Percentiles rank a stretch among this genome's conserved stretches.
These are phyloP conservation scores for Halcyon chelicuti DNA, from an alignment of 2,797 vertebrate species.

Conservation along the genomic window DNA sequence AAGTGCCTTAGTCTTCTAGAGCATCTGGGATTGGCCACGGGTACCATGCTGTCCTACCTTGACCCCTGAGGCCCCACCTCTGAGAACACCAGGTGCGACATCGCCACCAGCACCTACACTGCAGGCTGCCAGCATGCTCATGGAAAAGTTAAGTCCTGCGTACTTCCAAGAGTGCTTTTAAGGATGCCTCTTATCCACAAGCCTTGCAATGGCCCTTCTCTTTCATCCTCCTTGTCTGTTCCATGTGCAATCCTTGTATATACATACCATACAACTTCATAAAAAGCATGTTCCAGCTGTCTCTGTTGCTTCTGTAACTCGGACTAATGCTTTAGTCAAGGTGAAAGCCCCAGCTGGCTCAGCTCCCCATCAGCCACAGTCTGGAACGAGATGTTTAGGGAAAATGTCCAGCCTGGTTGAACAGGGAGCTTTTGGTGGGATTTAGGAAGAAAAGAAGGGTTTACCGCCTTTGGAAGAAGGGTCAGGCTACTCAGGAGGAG, in stretches of 20 bases:
- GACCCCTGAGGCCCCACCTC: not conserved
- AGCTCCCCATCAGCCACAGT: not conserved
- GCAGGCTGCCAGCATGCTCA: not conserved
- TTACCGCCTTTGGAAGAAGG: no score
- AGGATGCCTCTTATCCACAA: not conserved
- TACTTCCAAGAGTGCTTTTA: not conserved
- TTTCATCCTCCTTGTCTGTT: not conserved
- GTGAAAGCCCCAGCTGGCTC: not conserved
- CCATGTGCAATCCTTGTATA: not conserved
- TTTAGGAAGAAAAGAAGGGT: no score
- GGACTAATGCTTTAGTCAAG: not conserved
- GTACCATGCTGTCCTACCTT: accelerated
- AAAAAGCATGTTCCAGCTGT: not conserved
- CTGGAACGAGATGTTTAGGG: not conserved
- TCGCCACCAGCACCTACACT: not conserved
- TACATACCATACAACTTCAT: not conserved
- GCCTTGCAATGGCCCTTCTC: not conserved
- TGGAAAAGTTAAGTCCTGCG: not conserved
- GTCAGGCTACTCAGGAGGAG: no score
- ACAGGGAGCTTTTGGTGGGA: no score
- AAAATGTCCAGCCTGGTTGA: no score
- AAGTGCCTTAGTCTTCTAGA: not conserved
- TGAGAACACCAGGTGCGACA: not conserved
- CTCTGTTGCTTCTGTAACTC: not conserved
- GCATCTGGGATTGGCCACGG: not conserved